These are phyloP conservation scores for Melanostoma mellinum DNA, from an alignment of 2,888 invertebrate species.

Conservation along the genomic window DNA sequence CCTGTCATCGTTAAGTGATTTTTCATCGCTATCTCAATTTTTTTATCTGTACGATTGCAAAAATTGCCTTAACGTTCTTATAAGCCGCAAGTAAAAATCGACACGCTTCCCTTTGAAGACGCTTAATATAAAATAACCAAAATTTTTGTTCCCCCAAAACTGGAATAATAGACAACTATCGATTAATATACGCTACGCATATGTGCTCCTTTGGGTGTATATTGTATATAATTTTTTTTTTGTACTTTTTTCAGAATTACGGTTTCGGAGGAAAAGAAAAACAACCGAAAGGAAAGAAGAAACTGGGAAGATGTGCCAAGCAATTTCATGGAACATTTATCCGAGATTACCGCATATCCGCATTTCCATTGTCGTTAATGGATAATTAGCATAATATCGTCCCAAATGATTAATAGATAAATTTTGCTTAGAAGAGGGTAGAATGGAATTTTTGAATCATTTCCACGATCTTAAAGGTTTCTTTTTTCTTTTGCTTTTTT, in stretches of 20 bases:
- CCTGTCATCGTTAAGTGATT: too few species aligned
- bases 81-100: too few species aligned
- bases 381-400: constrained; percentile 59
- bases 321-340: constrained; percentile 66
- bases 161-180: constrained; percentile 25
- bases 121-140: too few species aligned
- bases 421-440: constrained; percentile 10
- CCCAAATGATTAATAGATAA: constrained; percentile 48
- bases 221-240: too few species aligned
- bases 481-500: not conserved
- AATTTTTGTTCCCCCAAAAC: not conserved
- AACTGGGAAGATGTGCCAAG: constrained; percentile 56
- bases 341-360: constrained; percentile 45
- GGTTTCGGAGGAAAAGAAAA: not conserved
- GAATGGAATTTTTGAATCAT: constrained; percentile 20
- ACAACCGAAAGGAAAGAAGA: not conserved
- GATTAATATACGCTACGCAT: constrained; percentile 39
- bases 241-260: too few species aligned
- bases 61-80: not conserved
- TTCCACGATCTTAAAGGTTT: not conserved
- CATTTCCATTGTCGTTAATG: constrained; percentile 58
- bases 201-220: not conserved
- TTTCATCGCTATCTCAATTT: too few species aligned
- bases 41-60: not conserved
- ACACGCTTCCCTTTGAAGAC: too few species aligned